phyloP scores from a whole-genome alignment of 2,888 invertebrate species.

The Anarsia innoxiella region DNA sequence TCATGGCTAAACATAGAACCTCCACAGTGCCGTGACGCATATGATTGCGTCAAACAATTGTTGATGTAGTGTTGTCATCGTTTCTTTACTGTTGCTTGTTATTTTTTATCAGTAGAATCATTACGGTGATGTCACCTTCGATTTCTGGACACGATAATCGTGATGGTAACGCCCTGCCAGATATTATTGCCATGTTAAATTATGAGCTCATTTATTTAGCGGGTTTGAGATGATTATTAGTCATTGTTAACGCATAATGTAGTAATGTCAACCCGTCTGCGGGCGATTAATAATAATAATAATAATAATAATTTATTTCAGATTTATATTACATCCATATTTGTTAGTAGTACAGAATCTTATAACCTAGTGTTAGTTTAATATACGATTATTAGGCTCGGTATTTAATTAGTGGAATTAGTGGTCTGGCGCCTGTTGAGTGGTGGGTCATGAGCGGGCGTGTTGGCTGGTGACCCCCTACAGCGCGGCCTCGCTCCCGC shows the following conservation, averaged over 20 bases:
- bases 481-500: slow-evolving; percentile 29
- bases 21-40: slow-evolving; percentile 32
- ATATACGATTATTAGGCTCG: slow-evolving; percentile 57
- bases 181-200: slow-evolving; percentile 46
- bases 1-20: slow-evolving; percentile 36
- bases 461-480: slow-evolving; percentile 19
- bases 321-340: no score
- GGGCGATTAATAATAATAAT: no score
- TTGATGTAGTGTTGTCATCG: slow-evolving; percentile 55
- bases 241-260: slow-evolving; percentile 44
- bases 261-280: slow-evolving; percentile 43
- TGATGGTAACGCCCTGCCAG: slow-evolving; percentile 55
- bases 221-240: slow-evolving; percentile 44
- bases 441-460: slow-evolving; percentile 11
- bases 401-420: slow-evolving; percentile 44
- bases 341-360: no score
- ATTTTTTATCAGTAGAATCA: slow-evolving; percentile 51
- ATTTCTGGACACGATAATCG: slow-evolving; percentile 58
- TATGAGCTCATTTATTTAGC: slow-evolving; percentile 57
- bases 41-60: slow-evolving; percentile 54
- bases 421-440: slow-evolving; percentile 33
- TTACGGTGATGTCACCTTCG: slow-evolving; percentile 58
- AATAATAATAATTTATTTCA: no score
- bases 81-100: slow-evolving; percentile 43
- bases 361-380: no score